Evolutionary conservation across 2,888 invertebrate genomes (phyloP).

Genomic region (Epicampocera succincta): DNA sequence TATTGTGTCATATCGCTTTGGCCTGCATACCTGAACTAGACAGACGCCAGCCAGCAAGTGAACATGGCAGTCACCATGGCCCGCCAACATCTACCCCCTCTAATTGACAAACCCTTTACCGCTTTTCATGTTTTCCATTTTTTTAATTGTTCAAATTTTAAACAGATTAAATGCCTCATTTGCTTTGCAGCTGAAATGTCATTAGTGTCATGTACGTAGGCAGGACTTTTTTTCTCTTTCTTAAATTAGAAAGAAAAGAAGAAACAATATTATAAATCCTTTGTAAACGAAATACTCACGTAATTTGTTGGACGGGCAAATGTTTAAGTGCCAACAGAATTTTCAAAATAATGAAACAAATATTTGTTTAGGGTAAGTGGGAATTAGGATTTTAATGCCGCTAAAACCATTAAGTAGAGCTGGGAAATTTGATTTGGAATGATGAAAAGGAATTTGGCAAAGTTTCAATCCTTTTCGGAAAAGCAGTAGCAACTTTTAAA

Average conservation of each 20-base stretch:
- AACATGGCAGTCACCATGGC: no score
- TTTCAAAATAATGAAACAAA: background rate
- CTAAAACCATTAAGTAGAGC: background rate
- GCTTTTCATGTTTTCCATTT: conserved; percentile 3
- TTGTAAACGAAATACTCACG: background rate
- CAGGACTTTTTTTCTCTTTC: conserved; percentile 4
- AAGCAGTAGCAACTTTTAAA: no score
- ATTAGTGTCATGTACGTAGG: conserved; percentile 69
- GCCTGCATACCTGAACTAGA: no score
- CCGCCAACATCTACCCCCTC: no score
- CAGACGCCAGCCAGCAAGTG: no score
- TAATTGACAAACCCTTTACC: background rate
- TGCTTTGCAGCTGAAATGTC: conserved; percentile 69
- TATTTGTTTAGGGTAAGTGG: conserved; percentile 8
- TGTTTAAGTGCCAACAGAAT: no score
- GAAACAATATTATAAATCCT: no score
- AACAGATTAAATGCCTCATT: conserved; percentile 65
- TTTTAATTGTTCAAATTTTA: conserved; percentile 29
- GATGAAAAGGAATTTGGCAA: no score
- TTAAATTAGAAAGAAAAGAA: background rate
- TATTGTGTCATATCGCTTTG: no score
- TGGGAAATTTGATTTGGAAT: no score
- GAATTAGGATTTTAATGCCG: background rate
- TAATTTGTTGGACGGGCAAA: background rate
- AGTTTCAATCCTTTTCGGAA: no score